Base-by-base conservation (phyloP, 2,113 vertebrate genomes). In the Ciconia maguari region DNA sequence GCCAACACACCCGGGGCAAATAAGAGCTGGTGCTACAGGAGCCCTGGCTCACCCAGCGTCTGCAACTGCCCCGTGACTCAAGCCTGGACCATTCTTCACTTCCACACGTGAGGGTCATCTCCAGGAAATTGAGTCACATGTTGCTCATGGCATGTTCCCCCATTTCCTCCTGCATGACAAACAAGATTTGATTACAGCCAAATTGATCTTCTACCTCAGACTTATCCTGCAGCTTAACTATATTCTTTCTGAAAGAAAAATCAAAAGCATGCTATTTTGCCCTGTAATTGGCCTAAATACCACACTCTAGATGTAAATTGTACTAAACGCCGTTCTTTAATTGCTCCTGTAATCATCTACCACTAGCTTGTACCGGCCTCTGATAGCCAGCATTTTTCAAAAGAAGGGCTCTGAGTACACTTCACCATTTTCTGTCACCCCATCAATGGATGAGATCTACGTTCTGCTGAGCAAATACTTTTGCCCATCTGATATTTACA, bases 401-500 rank as follows among this genome's bases (percentile, higher is more conserved):
- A 80, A 26, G 58, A 64, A 60, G 29, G 54, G 17, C 66, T 85
- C 78, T 20, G 57, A 91, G 64, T 38, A 89, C 92, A 84, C 65
- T 49, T 91, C 54, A 62, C 52, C 13, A 46, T 82, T 44, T 85
- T 83, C 77, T 94, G 49, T 94, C 91, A 94, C 89, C 78, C 92
- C 95, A 85, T 94, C 94, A 89, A 11, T 34, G 78, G 81, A 51
- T 66, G 81, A 94, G 61, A 65, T 95, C 87, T 79, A 2, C 85
- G 83, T 85, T 92, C 81, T 91, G 94, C 89, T 92, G 72, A 91
- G 78, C 66, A 92, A 93, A 94, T 69, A 60, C 41, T 91, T 85
- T 55, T 91, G 89, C 89, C 91, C 61, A 76, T 87, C 94, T 96
- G 96, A 96, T 96, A 96, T 89, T 95, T 91, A 77, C 91, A 91